Percentiles rank a stretch among this genome's conserved stretches.
phyloP scores from a whole-genome alignment of 2,888 invertebrate species.

The Spatulosminthurus flaviceps region DNA sequence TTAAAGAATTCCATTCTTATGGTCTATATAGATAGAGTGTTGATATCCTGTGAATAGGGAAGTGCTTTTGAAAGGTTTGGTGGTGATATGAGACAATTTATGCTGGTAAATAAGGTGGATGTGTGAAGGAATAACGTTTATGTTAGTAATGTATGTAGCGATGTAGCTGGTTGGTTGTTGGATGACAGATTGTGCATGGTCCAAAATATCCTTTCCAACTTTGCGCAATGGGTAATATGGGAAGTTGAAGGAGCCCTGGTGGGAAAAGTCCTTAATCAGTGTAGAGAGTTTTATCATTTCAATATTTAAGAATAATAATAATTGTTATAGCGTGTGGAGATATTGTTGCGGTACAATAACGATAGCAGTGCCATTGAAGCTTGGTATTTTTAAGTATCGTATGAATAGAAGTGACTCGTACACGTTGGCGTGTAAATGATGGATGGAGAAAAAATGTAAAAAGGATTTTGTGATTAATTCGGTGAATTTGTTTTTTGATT shows the following conservation, averaged over 20 bases:
- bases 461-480: not conserved
- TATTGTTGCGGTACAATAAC: no score
- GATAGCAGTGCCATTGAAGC: no score
- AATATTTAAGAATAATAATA: not conserved
- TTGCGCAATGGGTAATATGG: not conserved
- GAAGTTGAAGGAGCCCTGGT: not conserved
- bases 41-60: not conserved
- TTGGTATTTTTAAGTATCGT: no score
- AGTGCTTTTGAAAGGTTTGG: not conserved
- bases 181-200: not conserved
- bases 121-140: not conserved
- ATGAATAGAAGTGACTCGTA: no score
- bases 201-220: not conserved
- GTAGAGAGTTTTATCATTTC: not conserved
- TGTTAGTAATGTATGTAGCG: not conserved
- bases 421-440: no score
- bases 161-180: no score
- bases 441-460: not conserved
- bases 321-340: not conserved
- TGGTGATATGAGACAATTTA: slow-evolving; percentile 3
- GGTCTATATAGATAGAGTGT: slow-evolving; percentile 9
- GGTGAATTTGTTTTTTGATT: slow-evolving; percentile 40
- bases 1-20: slow-evolving; percentile 42
- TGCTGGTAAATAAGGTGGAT: not conserved
- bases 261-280: not conserved